Conservation (phyloP, 1,140 invertebrate genomes). For the Limonius californicus region DNA sequence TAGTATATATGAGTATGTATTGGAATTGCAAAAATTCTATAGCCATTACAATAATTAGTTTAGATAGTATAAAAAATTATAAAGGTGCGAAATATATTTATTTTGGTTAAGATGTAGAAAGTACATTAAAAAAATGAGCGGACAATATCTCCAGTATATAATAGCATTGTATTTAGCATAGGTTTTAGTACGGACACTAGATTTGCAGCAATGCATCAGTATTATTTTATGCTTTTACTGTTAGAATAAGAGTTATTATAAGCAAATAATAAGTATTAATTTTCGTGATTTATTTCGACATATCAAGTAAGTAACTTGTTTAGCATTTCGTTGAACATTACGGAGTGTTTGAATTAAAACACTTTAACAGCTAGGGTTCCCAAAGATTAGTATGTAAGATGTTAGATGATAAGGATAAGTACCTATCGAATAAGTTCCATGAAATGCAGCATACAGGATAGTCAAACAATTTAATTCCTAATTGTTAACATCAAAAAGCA, state of each 20-base stretch:
- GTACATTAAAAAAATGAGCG: neutral
- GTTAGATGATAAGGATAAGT: neutral
- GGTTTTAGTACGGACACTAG: neutral
- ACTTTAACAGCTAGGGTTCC: conserved; percentile 7
- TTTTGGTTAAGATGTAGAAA: neutral
- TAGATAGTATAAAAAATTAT: neutral
- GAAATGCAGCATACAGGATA: no score
- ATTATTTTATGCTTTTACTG: conserved; percentile 2
- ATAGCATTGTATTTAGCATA: neutral
- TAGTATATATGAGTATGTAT: neutral
- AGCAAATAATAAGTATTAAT: neutral
- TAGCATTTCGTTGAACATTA: neutral
- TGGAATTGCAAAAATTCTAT: neutral
- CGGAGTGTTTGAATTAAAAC: neutral
- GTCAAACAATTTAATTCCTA: no score
- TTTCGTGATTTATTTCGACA: conserved; percentile 10
- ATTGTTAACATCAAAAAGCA: no score
- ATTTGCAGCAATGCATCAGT: neutral
- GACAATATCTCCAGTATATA: conserved; percentile 1
- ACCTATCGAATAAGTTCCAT: no score
- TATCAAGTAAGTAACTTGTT: conserved; percentile 8
- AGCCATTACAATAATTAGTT: conserved; percentile 4
- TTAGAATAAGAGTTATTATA: neutral
- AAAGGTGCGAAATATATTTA: conserved; percentile 5
- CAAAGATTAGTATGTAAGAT: conserved; percentile 8